These are phyloP conservation scores for Paracentrotus lividus DNA, from an alignment of 53 echinoderm and acorn worm genomes.

Conservation along the genomic window DNA sequence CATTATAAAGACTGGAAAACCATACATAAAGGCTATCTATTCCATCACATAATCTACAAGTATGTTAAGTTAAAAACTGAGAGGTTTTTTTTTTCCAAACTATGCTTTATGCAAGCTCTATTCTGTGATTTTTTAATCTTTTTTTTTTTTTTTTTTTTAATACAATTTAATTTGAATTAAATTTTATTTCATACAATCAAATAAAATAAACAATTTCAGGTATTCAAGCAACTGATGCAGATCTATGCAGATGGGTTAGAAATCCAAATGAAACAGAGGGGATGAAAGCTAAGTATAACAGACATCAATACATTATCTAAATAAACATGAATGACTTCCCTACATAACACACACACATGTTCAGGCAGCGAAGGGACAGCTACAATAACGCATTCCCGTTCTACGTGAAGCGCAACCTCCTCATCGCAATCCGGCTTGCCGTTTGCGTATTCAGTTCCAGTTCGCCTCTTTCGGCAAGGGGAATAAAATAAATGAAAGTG, in stretches of 20 bases:
- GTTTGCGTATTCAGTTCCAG: conserved; percentile 30
- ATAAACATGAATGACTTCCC: not conserved
- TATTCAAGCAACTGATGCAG: not conserved
- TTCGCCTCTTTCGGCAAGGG: conserved; percentile 28
- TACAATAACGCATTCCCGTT: conserved; percentile 25
- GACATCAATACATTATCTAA: conserved; percentile 40
- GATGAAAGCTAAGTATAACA: conserved; percentile 17
- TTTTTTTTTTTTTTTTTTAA: too few species aligned
- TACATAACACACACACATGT: conserved; percentile 19
- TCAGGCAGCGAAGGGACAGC: not conserved
- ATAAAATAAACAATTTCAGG: not conserved
- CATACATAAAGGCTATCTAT: too few species aligned
- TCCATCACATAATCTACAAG: too few species aligned
- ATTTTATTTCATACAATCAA: not conserved
- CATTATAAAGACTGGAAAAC: not conserved
- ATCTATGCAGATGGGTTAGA: not conserved
- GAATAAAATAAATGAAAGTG: conserved; percentile 56
- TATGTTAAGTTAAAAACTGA: too few species aligned
- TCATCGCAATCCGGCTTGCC: not conserved
- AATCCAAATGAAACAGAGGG: not conserved
- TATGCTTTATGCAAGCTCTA: too few species aligned
- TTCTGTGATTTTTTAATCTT: too few species aligned
- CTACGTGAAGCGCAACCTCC: not conserved
- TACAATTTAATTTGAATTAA: not conserved
- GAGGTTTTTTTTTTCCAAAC: too few species aligned